A percentile compares a stretch with the other conserved stretches of the same genome.
phyloP scores from a whole-genome alignment of 2,113 vertebrate species.

The Protomyctophum bolini region DNA sequence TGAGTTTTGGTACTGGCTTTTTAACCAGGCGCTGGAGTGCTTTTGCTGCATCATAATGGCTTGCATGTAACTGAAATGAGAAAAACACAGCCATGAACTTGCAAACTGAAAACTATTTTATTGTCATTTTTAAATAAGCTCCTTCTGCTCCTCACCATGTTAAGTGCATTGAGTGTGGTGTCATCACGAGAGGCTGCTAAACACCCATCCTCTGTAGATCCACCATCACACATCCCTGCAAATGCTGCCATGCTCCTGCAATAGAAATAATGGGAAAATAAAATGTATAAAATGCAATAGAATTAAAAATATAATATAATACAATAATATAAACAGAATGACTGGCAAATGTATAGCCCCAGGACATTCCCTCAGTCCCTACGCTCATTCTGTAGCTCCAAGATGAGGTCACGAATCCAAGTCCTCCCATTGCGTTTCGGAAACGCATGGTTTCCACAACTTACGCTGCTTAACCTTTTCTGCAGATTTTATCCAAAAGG shows the following conservation, averaged over 20 bases:
- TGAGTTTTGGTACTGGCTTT: slow-evolving; percentile 96
- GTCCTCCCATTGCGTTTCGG: no score
- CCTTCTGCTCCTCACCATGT: slow-evolving; percentile 83
- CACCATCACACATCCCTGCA: slow-evolving; percentile 98
- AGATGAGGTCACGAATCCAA: no score
- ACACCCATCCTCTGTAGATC: slow-evolving; percentile 96
- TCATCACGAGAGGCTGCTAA: slow-evolving; percentile 96
- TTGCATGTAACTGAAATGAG: slow-evolving; percentile 89
- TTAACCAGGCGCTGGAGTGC: slow-evolving; percentile 98
- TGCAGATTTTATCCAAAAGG: no score
- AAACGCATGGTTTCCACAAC: no score
- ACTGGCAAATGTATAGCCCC: no score
- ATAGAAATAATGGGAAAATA: slow-evolving; percentile 1
- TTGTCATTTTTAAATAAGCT: no score
- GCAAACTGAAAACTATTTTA: no score
- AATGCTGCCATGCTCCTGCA: slow-evolving; percentile 98
- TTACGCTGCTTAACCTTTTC: no score
- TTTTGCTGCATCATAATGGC: slow-evolving; percentile 95
- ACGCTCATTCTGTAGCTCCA: no score
- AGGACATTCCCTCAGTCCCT: no score
- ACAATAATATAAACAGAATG: no score
- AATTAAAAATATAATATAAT: no score
- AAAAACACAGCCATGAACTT: slow-evolving; percentile 5
- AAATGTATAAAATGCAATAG: background rate
- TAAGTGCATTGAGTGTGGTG: slow-evolving; percentile 97